Evolutionary conservation across 2,113 vertebrate genomes (phyloP).

Genomic region (Microcebus ravelobensis): DNA sequence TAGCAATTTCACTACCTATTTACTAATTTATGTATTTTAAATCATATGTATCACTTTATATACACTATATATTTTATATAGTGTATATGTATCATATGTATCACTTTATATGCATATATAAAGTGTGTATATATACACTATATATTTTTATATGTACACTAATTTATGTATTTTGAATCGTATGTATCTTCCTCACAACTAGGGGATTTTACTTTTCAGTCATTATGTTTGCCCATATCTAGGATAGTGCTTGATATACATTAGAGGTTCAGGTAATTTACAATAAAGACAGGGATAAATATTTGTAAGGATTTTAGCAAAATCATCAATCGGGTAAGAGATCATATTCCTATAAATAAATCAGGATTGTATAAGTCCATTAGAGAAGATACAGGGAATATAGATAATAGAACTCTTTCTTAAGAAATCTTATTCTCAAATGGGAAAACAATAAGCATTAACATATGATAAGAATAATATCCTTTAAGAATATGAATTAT

Average conservation of each 20-base stretch:
- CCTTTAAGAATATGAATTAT: neutral
- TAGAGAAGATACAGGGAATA: neutral
- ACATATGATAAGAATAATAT: neutral
- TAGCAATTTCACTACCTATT: neutral
- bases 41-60: too few species aligned
- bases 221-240: neutral
- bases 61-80: too few species aligned
- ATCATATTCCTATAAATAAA: neutral
- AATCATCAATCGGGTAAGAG: neutral
- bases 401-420: neutral
- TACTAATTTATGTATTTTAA: neutral
- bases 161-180: neutral
- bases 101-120: too few species aligned
- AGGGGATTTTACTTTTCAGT: neutral
- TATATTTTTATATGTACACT: too few species aligned
- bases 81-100: too few species aligned
- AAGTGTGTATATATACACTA: too few species aligned
- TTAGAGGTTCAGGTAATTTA: neutral
- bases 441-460: neutral
- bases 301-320: neutral
- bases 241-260: neutral
- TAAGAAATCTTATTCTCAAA: neutral
- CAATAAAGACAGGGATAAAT: neutral
- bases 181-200: neutral
- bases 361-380: neutral